Evolutionary conservation across 1,140 invertebrate species (phyloP), one percentile per base, ranked within the genome.

Genomic region (Sycobia sp.): DNA sequence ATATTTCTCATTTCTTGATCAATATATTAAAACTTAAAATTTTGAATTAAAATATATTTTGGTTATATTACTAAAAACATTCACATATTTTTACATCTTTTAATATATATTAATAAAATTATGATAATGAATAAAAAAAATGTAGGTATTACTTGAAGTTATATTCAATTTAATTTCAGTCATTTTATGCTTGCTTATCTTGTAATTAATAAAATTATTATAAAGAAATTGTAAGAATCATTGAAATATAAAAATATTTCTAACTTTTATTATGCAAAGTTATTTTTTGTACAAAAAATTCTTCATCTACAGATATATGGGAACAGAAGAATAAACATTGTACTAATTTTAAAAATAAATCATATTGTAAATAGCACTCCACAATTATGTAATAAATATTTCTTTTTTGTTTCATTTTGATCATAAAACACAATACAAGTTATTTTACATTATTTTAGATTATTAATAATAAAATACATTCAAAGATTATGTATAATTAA

Each of bases 241-340:
- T 49, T 56, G 11, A 41, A 54, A 56, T 14, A 18, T 49, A n/a
- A 57, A 70, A 72, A 71, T 46, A 53, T 57, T 60, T 69, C 67
- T 34, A 68, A 62, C 62, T 67, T 73, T 75, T 76, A 74, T 75
- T 75, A 69, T 75, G 73, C 68, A 74, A 74, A 76, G 70, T 69
- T 58, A 51, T 70, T 13, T 54, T 69, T 69, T 75, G 73, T 76
- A 76, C 72, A 76, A 75, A 76, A 76, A 65, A 50, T 43, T 43
- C 61, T 68, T 66, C 66, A 55, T 59, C 16, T 59, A 55, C 38
- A 32, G 44, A 60, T 22, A 38, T n/a, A 36, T 54, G 39, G 27
- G 27, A 64, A 67, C 66, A 39, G 55, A 68, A 61, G 18, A 41
- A 51, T 46, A 58, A 68, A 49, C 25, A 49, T 38, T 58, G 36